These are phyloP conservation scores for Sebastes taczanowskii DNA, from an alignment of 2,797 vertebrate species.

Conservation along the genomic window DNA sequence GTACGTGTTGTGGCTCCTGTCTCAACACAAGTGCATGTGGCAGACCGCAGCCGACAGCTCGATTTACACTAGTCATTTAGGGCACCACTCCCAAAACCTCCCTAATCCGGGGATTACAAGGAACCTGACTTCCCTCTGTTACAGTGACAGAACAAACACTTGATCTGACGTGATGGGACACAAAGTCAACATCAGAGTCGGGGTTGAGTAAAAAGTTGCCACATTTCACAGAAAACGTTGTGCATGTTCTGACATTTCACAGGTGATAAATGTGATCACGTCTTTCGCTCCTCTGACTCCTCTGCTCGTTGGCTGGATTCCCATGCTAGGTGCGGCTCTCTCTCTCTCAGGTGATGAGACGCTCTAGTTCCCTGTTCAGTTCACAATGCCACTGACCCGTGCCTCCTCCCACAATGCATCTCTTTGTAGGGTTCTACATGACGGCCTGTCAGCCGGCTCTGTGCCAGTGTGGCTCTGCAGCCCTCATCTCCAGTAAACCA, in stretches of 20 bases:
- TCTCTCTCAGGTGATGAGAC: slow-evolving; percentile 33
- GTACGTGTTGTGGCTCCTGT: slow-evolving; percentile 49
- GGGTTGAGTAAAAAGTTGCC: background rate
- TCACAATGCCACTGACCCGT: slow-evolving; percentile 43
- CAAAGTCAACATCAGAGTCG: background rate
- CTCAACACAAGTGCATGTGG: slow-evolving; percentile 20
- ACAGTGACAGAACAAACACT: slow-evolving; percentile 27
- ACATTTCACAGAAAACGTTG: background rate
- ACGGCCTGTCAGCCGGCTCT: slow-evolving; percentile 25
- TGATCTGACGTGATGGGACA: background rate
- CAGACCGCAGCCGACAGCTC: slow-evolving; percentile 20
- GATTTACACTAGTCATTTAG: slow-evolving; percentile 55
- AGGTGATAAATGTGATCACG: background rate
- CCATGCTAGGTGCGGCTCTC: slow-evolving; percentile 42
- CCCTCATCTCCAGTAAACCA: slow-evolving; percentile 1
- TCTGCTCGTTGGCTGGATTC: slow-evolving; percentile 32
- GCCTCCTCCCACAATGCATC: slow-evolving; percentile 47
- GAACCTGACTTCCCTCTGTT: slow-evolving; percentile 21
- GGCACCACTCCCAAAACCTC: slow-evolving; percentile 58
- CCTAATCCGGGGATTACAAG: slow-evolving; percentile 59
- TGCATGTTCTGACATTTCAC: background rate
- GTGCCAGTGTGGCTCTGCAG: slow-evolving; percentile 23
- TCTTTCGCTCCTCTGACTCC: background rate
- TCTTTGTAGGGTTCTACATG: slow-evolving; percentile 49
- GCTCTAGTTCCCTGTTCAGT: slow-evolving; percentile 39